Evolutionary conservation across 2,797 vertebrate species (phyloP).

Genomic region (Chelidonichthys spinosus): DNA sequence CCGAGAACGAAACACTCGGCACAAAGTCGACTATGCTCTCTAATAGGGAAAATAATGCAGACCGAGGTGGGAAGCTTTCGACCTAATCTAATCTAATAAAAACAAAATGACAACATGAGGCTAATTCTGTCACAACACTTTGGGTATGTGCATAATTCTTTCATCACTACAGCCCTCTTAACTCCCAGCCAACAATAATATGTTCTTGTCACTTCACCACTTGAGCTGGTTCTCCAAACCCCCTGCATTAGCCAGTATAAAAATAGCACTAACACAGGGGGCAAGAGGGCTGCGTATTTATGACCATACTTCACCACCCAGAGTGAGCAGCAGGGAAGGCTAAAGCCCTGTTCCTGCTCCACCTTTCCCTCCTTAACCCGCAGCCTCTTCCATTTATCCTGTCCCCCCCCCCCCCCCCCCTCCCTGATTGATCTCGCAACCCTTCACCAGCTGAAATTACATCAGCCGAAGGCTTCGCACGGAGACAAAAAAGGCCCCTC

Average conservation of each 20-base stretch:
- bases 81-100: conserved; percentile 17
- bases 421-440: conserved; percentile 73
- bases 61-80: neutral
- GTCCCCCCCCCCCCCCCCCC: conserved; percentile 48
- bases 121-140: conserved; percentile 37
- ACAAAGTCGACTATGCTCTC: neutral
- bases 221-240: conserved; percentile 49
- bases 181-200: conserved; percentile 65
- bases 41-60: neutral
- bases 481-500: conserved; percentile 63
- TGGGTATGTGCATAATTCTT: conserved; percentile 28
- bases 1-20: neutral
- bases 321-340: conserved; percentile 64
- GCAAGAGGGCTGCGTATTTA: conserved; percentile 65
- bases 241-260: conserved; percentile 65
- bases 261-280: conserved; percentile 68
- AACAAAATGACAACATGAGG: conserved; percentile 34
- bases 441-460: conserved; percentile 79
- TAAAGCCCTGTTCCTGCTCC: conserved; percentile 58
- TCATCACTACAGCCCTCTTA: conserved; percentile 46
- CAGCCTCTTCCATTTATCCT: conserved; percentile 31
- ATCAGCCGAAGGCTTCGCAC: conserved; percentile 68
- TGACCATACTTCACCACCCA: conserved; percentile 68
- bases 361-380: conserved; percentile 55
- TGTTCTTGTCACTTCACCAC: conserved; percentile 59